Evolutionary conservation across 2,888 invertebrate genomes (phyloP).

Genomic region (Acleris holmiana): DNA sequence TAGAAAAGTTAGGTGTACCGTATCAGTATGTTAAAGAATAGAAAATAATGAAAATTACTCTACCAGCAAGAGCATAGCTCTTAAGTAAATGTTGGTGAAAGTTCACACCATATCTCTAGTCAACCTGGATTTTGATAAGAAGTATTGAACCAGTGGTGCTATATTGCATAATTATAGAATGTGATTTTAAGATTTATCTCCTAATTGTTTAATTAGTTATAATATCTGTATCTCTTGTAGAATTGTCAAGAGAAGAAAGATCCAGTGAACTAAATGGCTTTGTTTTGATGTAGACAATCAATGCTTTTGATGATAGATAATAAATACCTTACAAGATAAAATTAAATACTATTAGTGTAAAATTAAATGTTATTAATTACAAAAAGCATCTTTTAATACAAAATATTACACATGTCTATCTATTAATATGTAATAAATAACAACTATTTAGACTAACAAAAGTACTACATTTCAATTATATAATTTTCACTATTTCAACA

Average conservation of each 20-base stretch:
- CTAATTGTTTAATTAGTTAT: no score
- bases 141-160: constrained; percentile 26
- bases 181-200: no score
- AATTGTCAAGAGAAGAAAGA: no score
- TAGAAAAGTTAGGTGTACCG: no score
- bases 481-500: constrained; percentile 25
- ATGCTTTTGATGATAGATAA: no score
- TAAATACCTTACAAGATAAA: background rate
- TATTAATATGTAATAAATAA: constrained; percentile 48
- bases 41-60: no score
- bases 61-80: no score
- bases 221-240: no score
- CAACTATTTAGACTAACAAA: constrained; percentile 50
- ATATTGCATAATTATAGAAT: background rate
- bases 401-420: constrained; percentile 38
- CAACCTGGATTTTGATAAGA: constrained; percentile 18
- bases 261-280: no score
- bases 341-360: constrained; percentile 1
- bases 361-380: constrained; percentile 24
- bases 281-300: no score
- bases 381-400: constrained; percentile 28
- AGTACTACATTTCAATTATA: constrained; percentile 26
- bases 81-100: background rate
- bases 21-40: no score
- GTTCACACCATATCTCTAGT: constrained; percentile 18